Base-by-base conservation (phyloP, 2,888 invertebrate genomes). In the Ophion slaviceki region DNA sequence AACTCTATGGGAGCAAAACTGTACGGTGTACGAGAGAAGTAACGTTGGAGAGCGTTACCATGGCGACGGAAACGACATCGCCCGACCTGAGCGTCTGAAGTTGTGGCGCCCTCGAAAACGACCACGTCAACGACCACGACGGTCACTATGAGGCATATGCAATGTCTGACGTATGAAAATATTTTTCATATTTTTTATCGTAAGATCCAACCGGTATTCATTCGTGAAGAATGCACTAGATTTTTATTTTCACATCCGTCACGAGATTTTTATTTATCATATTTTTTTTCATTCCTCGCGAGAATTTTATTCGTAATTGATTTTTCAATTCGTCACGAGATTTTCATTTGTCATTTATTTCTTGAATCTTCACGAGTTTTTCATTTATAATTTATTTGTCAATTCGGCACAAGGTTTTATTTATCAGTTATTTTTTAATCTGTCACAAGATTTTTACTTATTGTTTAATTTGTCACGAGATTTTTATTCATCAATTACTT, bases 1-100 rank as follows among this genome's bases (percentile, higher is more conserved):
- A 40, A 59, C 20, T 67, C 28, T 57, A 59, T 24, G 28, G 66
- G 36, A 40, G 67, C 28, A 47, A 76, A 77, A 77, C 57, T 77
- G 59, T 77, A 24, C 20, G 40, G 68, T 24, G 24, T 17, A 24
- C 24, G 40, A 78, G 66, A 70, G 62, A 80, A 76, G 77, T 70
- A 47, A 68, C 67, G 78, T 68, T 80, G 71, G 81, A 87, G 83
- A 87, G 82, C 62, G 88, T 88, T 88, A 64, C 88, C 88, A 88
- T 88, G 88, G 80, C 70, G 68, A 88, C 87, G 53, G 78, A 36
- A 83, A 82, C 82, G 86, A 83, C 84, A 84, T 80, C 20, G 71
- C 88, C 86, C 82, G 81, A 82, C 87, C 82, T 66, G 68, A 86
- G 79, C 76, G 77, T 86, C 80, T 80, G 32, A 59, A 79, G 74